phyloP scores from a whole-genome alignment of 2,888 invertebrate genomes.

The Watsonalla cultraria region DNA sequence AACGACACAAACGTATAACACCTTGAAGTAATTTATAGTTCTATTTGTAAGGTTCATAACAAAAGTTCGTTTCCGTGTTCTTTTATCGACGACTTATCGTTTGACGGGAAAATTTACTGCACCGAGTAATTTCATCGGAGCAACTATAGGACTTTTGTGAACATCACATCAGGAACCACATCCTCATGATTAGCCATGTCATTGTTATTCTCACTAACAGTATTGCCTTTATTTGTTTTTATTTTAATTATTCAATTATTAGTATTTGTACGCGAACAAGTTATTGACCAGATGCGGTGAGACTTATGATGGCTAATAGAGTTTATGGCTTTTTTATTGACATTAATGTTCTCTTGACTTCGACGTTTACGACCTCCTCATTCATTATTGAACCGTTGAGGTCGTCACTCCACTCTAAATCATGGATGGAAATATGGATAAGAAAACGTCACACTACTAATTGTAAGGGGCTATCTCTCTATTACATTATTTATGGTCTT shows the following conservation, averaged over 20 bases:
- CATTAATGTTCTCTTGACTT: conserved; percentile 75
- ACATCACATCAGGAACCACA: neutral
- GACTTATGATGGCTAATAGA: conserved; percentile 75
- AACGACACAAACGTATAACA: conserved; percentile 57
- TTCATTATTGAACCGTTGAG: conserved; percentile 74
- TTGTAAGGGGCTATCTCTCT: conserved; percentile 29
- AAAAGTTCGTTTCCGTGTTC: conserved; percentile 75
- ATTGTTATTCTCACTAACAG: conserved; percentile 1
- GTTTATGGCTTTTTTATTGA: conserved; percentile 78
- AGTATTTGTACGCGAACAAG: conserved; percentile 66
- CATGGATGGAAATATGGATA: conserved; percentile 58
- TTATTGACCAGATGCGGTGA: conserved; percentile 73
- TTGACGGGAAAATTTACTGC: conserved; percentile 59
- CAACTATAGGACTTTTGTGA: neutral
- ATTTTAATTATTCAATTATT: conserved; percentile 60
- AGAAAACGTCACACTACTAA: conserved; percentile 34
- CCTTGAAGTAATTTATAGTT: conserved; percentile 73
- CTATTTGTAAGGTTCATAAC: conserved; percentile 63
- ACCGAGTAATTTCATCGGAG: conserved; percentile 4
- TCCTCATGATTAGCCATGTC: neutral
- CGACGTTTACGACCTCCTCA: conserved; percentile 71
- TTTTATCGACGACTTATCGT: conserved; percentile 65
- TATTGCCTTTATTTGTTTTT: conserved; percentile 8
- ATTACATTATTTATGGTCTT: conserved; percentile 38
- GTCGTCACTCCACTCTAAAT: conserved; percentile 72